Conservation (phyloP, 1,140 invertebrate species). For the Drosophila melanica region DNA sequence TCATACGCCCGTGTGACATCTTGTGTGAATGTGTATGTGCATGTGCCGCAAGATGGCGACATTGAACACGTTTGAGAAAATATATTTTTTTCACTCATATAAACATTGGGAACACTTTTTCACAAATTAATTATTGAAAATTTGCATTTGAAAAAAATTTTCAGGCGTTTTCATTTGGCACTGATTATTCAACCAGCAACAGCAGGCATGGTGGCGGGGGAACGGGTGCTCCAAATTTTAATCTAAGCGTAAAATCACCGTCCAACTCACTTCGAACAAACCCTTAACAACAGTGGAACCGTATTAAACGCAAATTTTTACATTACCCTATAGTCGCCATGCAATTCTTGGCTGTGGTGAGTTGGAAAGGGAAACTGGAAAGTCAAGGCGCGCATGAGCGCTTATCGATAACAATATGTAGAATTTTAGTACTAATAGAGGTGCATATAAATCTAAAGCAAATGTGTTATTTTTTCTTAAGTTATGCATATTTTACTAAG, state of each 20-base stretch:
- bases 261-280: conserved; percentile 83
- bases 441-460: neutral
- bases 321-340: conserved; percentile 51
- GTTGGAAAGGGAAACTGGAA: conserved; percentile 45
- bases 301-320: conserved; percentile 59
- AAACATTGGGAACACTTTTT: conserved; percentile 48
- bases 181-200: conserved; percentile 62
- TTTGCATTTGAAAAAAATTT: conserved; percentile 14
- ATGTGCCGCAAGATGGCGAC: conserved; percentile 75
- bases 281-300: conserved; percentile 82
- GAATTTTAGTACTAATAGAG: neutral
- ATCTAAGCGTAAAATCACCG: conserved; percentile 25
- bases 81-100: conserved; percentile 38
- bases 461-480: too few species aligned
- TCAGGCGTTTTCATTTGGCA: conserved; percentile 40
- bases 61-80: conserved; percentile 58
- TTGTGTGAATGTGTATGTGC: conserved; percentile 42
- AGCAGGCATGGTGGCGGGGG: conserved; percentile 40
- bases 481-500: too few species aligned
- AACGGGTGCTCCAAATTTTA: conserved; percentile 38
- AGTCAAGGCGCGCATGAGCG: conserved; percentile 31
- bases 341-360: conserved; percentile 40
- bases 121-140: conserved; percentile 31
- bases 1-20: conserved; percentile 58
- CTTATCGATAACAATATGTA: conserved; percentile 39